Conservation (phyloP, 2,888 invertebrate genomes). For the Drosophila merina region DNA sequence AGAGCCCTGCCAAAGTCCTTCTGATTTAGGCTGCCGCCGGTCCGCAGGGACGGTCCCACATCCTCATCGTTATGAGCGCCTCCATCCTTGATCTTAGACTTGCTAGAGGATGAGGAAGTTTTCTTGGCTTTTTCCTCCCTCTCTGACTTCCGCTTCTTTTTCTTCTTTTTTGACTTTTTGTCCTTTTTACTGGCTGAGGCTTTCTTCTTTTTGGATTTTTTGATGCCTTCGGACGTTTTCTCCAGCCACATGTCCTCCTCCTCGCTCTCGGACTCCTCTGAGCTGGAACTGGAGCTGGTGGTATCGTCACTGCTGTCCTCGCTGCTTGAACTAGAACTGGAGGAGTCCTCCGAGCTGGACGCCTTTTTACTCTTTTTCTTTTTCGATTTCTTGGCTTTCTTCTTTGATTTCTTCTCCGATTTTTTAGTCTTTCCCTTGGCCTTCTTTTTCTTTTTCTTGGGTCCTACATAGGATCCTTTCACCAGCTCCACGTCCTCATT, state of each 20-base stretch:
- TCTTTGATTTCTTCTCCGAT: slow-evolving; percentile 47
- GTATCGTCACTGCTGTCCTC: slow-evolving; percentile 72
- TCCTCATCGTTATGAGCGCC: slow-evolving; percentile 84
- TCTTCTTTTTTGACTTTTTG: slow-evolving; percentile 73
- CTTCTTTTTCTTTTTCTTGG: slow-evolving; percentile 74
- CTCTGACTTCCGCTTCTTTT: slow-evolving; percentile 72
- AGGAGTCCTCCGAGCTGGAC: slow-evolving; percentile 73
- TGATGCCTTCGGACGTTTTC: slow-evolving; percentile 85
- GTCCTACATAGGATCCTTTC: slow-evolving; percentile 67
- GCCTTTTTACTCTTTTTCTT: slow-evolving; percentile 85
- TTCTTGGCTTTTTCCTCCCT: slow-evolving; percentile 40
- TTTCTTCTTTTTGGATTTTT: slow-evolving; percentile 83
- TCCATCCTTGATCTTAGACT: slow-evolving; percentile 55
- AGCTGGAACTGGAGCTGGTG: slow-evolving; percentile 60
- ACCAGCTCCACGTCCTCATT: slow-evolving; percentile 64
- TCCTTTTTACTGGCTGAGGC: slow-evolving; percentile 50
- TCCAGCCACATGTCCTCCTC: slow-evolving; percentile 88
- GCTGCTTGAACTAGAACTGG: slow-evolving; percentile 48
- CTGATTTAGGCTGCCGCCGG: slow-evolving; percentile 89
- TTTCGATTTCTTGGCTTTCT: slow-evolving; percentile 78
- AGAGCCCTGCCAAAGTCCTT: slow-evolving; percentile 96
- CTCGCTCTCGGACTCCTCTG: slow-evolving; percentile 61
- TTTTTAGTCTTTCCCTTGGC: slow-evolving; percentile 55
- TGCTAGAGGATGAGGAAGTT: slow-evolving; percentile 36
- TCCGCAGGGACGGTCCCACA: slow-evolving; percentile 89